Evolutionary conservation across 2,797 vertebrate genomes (phyloP), one percentile per base, ranked within the genome.

Genomic region (Nyctalus aviator): DNA sequence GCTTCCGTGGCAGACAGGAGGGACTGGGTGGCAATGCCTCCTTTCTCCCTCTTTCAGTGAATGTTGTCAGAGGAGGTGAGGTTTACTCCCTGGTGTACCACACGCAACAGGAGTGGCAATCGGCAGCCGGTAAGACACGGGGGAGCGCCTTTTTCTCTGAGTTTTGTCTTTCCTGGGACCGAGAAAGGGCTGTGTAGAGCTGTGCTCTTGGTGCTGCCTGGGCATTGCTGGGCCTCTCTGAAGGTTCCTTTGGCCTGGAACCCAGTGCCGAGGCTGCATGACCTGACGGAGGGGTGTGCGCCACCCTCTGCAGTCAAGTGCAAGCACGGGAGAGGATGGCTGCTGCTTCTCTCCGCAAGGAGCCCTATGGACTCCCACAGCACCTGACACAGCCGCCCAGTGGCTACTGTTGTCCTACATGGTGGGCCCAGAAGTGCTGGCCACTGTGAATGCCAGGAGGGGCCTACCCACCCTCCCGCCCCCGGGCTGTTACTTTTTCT

Each of bases 71-170:
- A 0, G 75, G 75, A 3, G 41, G 92, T 6, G 85, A 91, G 7
- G 18, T 96, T n/a, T 97, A 97, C 27, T 97, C 96, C 0, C 55
- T 96, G 83, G 97, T 93, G 20, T 94, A 93, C 48, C 53, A 37
- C 0, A 48, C 11, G 23, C 96, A 96, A 23, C 96, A 88, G 85
- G 90, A 81, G 8, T 5, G 0, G 48, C 69, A 17, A 17, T 8
- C 64, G 14, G 53, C 66, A 53, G 23, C 83, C 30, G 94, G 97
- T 97, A 30, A 96, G 97, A 64, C 20, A 0, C 0, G 11, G 27
- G 46, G 57, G 25, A 11, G 14, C 27, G 44, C 37, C 20, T 57
- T 35, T 25, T 27, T 15, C 46, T 72, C 83, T 72, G 46, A 71
- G 21, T 59, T 71, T 78, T 57, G 27, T 55, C 59, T 89, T 25